Evolutionary conservation across 2,113 vertebrate genomes (phyloP).

Genomic region (Phrynosoma blainvillii): DNA sequence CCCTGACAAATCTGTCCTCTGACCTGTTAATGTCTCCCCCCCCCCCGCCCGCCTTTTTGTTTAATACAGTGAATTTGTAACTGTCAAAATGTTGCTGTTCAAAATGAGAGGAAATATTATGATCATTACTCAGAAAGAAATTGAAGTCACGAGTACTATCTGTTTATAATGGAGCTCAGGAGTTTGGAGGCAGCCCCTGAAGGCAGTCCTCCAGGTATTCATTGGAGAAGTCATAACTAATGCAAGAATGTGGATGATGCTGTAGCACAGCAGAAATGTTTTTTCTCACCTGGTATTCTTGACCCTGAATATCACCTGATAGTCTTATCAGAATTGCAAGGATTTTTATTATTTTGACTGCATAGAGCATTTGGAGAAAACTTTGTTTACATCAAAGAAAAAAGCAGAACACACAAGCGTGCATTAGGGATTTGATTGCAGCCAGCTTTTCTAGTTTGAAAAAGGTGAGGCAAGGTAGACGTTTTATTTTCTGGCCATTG

Average conservation of each 20-base stretch:
- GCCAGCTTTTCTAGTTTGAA: neutral
- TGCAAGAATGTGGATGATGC: neutral
- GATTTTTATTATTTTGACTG: neutral
- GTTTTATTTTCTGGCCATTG: neutral
- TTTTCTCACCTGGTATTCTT: conserved; percentile 1
- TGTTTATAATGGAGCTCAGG: neutral
- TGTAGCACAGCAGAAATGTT: neutral
- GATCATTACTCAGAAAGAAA: conserved; percentile 29
- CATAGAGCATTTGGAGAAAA: neutral
- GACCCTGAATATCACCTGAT: too few relatives aligned
- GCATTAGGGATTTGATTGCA: neutral
- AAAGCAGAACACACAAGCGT: neutral
- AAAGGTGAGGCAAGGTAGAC: neutral
- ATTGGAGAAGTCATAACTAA: neutral
- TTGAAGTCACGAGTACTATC: neutral
- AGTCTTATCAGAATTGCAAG: neutral
- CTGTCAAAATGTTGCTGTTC: neutral
- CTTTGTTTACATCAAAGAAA: neutral
- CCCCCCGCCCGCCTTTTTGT: neutral
- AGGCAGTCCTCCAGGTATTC: neutral
- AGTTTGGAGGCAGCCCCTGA: neutral
- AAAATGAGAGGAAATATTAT: conserved; percentile 30
- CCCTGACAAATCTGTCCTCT: neutral
- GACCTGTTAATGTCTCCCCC: neutral
- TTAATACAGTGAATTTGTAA: neutral